Conservation (phyloP, 2,113 vertebrate genomes). For the Cercocebus atys region DNA sequence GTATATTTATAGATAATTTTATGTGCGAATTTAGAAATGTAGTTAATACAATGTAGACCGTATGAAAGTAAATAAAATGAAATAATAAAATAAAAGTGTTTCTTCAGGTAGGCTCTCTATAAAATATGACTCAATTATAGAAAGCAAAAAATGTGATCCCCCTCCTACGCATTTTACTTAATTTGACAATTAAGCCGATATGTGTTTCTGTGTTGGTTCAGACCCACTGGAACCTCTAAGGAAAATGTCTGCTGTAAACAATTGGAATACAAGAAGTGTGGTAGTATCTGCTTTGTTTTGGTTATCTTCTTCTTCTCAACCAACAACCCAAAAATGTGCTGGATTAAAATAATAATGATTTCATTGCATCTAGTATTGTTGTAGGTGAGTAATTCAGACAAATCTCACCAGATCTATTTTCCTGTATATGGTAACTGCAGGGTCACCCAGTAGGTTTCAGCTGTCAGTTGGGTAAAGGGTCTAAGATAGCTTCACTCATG, state of each 20-base stretch:
- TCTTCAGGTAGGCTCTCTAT: background rate
- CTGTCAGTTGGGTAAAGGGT: background rate
- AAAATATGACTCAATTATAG: background rate
- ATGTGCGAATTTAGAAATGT: background rate
- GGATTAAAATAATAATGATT: background rate
- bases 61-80: background rate
- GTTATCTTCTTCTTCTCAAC: background rate
- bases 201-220: background rate
- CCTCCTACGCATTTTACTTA: background rate
- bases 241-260: background rate
- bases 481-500: background rate
- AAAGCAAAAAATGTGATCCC: background rate
- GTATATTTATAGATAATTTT: background rate
- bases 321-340: background rate
- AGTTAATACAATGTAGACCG: background rate
- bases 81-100: background rate
- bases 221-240: background rate
- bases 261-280: background rate
- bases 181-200: background rate
- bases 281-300: background rate
- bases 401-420: background rate
- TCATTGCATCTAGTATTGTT: background rate
- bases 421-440: background rate
- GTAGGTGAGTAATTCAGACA: background rate
- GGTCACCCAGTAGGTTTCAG: background rate